Evolutionary conservation across 2,888 invertebrate species (phyloP).

Genomic region (Allacma fusca): DNA sequence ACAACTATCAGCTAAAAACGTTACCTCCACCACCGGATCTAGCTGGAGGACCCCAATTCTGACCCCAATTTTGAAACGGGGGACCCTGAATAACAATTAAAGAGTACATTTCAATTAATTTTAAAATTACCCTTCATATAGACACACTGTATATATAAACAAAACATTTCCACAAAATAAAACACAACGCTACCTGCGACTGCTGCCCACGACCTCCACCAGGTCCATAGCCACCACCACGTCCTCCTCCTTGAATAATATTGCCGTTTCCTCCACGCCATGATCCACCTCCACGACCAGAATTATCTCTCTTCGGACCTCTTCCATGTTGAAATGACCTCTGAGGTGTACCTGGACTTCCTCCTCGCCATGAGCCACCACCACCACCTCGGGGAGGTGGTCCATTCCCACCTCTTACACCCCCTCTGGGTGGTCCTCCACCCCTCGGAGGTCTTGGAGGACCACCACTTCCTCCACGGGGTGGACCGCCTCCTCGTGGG

Average conservation of each 20-base stretch:
- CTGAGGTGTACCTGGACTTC: conserved; percentile 12
- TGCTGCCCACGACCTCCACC: conserved; percentile 14
- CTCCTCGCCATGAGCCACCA: conserved; percentile 17
- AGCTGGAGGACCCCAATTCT: background rate
- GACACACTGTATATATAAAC: too few relatives aligned
- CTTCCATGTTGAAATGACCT: conserved; percentile 13
- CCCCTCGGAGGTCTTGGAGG: conserved; percentile 37
- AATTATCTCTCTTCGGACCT: background rate
- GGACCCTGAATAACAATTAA: background rate
- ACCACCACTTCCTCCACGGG: conserved; percentile 39
- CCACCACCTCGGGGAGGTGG: conserved; percentile 25
- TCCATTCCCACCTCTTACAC: conserved; percentile 36
- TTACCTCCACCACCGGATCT: conserved; percentile 10
- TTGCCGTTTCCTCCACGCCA: conserved; percentile 33
- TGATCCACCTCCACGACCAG: conserved; percentile 35
- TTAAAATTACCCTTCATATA: too few relatives aligned
- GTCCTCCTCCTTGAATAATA: conserved; percentile 23
- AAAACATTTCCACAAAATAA: too few relatives aligned
- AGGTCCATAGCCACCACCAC: conserved; percentile 41
- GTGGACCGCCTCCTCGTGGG: conserved; percentile 26
- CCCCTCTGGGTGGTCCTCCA: conserved; percentile 47
- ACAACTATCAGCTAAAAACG: background rate
- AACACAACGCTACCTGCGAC: background rate
- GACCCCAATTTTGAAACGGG: background rate
- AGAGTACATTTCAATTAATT: background rate